phyloP scores from a whole-genome alignment of 2,888 invertebrate genomes.

The Abscondita cerata region DNA sequence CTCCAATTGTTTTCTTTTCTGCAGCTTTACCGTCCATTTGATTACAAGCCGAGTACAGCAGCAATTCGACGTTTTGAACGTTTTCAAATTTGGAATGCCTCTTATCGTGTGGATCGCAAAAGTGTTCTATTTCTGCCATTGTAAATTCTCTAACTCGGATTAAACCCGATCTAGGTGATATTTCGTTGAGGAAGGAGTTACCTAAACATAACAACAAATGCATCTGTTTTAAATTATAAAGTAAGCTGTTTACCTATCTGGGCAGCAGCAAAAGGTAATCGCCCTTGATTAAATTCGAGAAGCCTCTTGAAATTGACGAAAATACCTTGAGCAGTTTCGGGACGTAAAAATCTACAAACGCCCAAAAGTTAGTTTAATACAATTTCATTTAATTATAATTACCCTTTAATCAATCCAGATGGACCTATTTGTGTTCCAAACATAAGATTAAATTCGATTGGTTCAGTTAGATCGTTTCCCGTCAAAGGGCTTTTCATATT shows the following conservation, averaged over 20 bases:
- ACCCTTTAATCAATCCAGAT: conserved; percentile 91
- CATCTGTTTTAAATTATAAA: conserved; percentile 52
- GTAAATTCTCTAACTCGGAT: conserved; percentile 97
- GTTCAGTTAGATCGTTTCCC: conserved; percentile 93
- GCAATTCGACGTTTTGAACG: conserved; percentile 76
- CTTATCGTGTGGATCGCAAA: conserved; percentile 91
- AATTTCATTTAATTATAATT: conserved; percentile 35
- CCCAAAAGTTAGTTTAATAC: not conserved
- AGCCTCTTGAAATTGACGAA: conserved; percentile 99
- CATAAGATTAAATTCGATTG: conserved; percentile 99
- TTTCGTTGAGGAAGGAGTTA: conserved; percentile 98
- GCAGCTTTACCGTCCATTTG: conserved; percentile 97
- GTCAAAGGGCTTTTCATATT: conserved; percentile 95
- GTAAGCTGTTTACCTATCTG: conserved; percentile 82
- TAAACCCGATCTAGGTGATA: conserved; percentile 95
- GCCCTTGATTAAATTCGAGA: conserved; percentile 96
- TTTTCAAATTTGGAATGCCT: conserved; percentile 87
- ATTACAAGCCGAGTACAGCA: conserved; percentile 92
- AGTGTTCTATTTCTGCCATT: conserved; percentile 99
- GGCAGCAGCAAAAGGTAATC: conserved; percentile 96
- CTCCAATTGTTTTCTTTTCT: conserved; percentile 77
- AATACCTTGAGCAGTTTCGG: conserved; percentile 99
- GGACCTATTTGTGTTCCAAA: conserved; percentile 98
- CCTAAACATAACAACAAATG: conserved; percentile 56
- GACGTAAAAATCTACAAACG: conserved; percentile 78